Conservation (phyloP, 2,113 vertebrate genomes). For the Eulemur macaco region DNA sequence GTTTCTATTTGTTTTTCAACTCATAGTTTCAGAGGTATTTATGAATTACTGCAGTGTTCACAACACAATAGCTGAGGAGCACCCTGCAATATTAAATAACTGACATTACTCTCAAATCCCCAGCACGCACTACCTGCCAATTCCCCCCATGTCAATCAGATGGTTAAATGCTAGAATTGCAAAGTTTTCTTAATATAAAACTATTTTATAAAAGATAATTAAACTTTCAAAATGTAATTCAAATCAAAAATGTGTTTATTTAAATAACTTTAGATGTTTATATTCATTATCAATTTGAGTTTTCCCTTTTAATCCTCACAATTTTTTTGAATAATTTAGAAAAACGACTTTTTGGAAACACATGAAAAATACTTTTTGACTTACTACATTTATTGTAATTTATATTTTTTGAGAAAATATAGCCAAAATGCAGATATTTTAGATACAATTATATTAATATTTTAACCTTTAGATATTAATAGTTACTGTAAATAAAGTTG, state of each 20-base stretch:
- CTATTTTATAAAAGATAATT: not conserved
- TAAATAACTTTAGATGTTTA: not conserved
- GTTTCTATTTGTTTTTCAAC: not conserved
- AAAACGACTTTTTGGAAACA: not conserved
- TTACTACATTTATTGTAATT: not conserved
- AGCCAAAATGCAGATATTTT: not conserved
- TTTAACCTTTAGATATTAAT: not conserved
- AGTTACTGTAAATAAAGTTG: not conserved
- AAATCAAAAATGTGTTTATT: not conserved
- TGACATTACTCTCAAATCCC: not conserved
- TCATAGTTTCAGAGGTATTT: not conserved
- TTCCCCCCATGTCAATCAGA: not conserved
- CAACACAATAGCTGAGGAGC: not conserved
- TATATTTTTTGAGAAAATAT: not conserved
- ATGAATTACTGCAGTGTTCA: not conserved
- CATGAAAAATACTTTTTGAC: not conserved
- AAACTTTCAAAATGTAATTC: slow-evolving; percentile 8
- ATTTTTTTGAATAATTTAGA: slow-evolving; percentile 15
- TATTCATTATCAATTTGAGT: not conserved
- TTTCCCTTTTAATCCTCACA: not conserved
- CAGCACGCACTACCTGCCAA: not conserved
- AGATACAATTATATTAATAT: not conserved
- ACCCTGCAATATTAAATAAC: not conserved
- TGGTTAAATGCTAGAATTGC: not conserved
- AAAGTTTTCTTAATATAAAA: slow-evolving; percentile 19